Percentiles rank a stretch among this genome's conserved stretches.
Conservation (phyloP, 2,888 invertebrate species). For the Eupeodes latifasciatus region DNA sequence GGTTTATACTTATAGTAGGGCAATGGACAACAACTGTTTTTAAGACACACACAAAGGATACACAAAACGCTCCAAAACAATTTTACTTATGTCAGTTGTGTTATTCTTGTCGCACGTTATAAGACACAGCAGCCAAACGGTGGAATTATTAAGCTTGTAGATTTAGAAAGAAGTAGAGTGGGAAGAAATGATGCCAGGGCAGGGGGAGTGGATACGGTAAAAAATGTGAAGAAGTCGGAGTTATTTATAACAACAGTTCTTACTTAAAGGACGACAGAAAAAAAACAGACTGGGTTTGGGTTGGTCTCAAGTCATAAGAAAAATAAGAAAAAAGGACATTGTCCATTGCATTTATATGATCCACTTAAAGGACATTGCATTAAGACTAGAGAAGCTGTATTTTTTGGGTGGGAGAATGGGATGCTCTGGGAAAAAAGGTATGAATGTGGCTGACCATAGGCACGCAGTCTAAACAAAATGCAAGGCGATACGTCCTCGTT, state of each 20-base stretch:
- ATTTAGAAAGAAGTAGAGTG: background rate
- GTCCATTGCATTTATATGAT: slow-evolving; percentile 67
- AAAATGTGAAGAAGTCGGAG: slow-evolving; percentile 26
- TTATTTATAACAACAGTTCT: slow-evolving; percentile 54
- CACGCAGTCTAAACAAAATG: slow-evolving; percentile 52
- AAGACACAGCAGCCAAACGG: slow-evolving; percentile 9
- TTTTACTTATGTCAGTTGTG: slow-evolving; percentile 65
- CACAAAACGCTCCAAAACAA: slow-evolving; percentile 54
- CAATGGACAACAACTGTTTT: slow-evolving; percentile 63
- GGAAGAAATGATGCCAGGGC: background rate
- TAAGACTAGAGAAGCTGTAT: background rate
- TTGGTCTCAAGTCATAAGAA: slow-evolving; percentile 9
- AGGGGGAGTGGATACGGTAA: background rate
- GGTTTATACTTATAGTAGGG: background rate
- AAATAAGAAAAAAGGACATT: slow-evolving; percentile 49
- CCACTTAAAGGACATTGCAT: slow-evolving; percentile 67
- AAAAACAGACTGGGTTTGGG: background rate
- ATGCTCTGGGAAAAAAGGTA: too few species aligned
- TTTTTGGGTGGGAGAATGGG: background rate
- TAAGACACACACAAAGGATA: slow-evolving; percentile 41
- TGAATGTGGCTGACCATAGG: slow-evolving; percentile 42
- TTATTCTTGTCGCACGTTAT: slow-evolving; percentile 50
- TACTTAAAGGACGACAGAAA: background rate
- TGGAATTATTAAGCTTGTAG: too few species aligned
- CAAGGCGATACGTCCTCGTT: slow-evolving; percentile 10